Evolutionary conservation across 2,888 invertebrate species (phyloP), one percentile per base, ranked within the genome.

Genomic region (Lithophane ornitopus): DNA sequence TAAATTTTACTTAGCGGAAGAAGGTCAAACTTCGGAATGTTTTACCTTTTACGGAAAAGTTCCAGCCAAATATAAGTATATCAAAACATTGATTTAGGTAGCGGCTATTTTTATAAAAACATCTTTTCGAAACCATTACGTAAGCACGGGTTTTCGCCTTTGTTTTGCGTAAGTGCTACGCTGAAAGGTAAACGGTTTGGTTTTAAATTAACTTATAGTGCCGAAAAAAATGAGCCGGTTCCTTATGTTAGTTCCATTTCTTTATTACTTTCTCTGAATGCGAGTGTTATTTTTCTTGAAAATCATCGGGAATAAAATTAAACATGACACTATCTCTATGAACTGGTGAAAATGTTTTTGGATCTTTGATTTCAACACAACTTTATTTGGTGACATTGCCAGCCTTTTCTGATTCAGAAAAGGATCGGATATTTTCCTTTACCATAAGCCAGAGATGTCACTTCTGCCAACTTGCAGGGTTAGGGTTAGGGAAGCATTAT

Each of bases 71-170:
- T 49, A 71, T 76, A 71, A 77, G 67, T 68, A 54, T 41, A 80
- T 77, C 46, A 49, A 70, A 82, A 63, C 63, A 77, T 77, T 68
- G 52, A 68, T 82, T 82, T 77, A 19, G 77, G 56, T 71, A 34
- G 6, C 22, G 58, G 77, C n/a, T 72, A 67, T 76, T 76, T 76
- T 62, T 54, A 63, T 39, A 26, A 58, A 39, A 70, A 41, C n/a
- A n/a, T 58, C 58, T n/a, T 58, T 49, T 58, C 2, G 26, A 61
- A 76, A 56, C 34, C 49, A 70, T 81, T 81, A 49, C 62, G 58
- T 76, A 61, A 54, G 49, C 49, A 49, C 22, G 46, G 28, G 34
- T 62, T 80, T 80, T 34, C 14, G 49, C 22, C 41, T 63, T 78
- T 56, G n/a, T 71, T 81, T 67, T 63, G 62, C 41, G 75, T 67